Evolutionary conservation across 1,140 invertebrate species (phyloP), one percentile per base, ranked within the genome.

Genomic region (Philopotamus ludificatus): DNA sequence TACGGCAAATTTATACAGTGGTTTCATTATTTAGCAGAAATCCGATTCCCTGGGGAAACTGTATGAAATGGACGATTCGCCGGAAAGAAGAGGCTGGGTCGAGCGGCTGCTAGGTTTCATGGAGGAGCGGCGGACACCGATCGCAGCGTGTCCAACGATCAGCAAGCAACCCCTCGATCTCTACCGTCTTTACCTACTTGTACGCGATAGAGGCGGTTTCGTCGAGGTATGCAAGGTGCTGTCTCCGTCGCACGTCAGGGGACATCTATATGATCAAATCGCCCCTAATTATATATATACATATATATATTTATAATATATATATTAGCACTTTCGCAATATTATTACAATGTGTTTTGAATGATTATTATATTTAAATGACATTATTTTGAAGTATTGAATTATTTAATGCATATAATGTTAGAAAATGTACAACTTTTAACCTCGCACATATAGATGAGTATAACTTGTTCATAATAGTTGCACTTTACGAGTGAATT

Each of bases 141-240:
- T 99, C 71, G 92, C 92, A 61, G 89, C 93, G 71, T 95, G 95
- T 83, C 97, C 97, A 45, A 94, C 93, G 72, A 98, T 99, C 79
- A 95, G 92, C 80, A 98, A 98, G 85, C 94, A 97, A 83, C 94
- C 95, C 73, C 86, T 98, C 72, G 97, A 99, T 88, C 89, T 99
- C 72, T 99, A 94, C 86, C 86, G 92, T 74, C 88, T 99, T 71
- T 99, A 98, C 80, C 83, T 92, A 78, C 89, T 89, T 81, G 95
- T 97, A 74, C 93, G 95, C 83, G 95, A 98, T 74, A 88, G 93
- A 75, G 95, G 95, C 76, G 97, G 96, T 75, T 97, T 98, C 86
- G 88, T 95, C 79, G 95, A 98, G 89, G 95, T 97, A 87, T 86
- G 86, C 85, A 86, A 86, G 85, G 85, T 87, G 82, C 82, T 84